These are phyloP conservation scores for Hippoglossus hippoglossus DNA, from an alignment of 2,797 vertebrate genomes.

Conservation along the genomic window DNA sequence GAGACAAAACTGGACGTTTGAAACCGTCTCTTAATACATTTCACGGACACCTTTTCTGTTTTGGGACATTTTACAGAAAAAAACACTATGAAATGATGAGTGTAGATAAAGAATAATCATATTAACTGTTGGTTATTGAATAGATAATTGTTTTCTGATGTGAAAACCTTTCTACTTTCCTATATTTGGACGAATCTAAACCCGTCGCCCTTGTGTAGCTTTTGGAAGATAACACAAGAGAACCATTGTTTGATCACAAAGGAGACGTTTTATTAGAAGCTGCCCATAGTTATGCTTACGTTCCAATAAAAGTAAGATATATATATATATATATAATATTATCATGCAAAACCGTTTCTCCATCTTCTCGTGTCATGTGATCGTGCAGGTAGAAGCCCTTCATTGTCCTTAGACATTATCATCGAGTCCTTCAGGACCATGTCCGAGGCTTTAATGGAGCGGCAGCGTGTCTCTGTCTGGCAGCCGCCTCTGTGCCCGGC, in stretches of 20 bases:
- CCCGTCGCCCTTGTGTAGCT: neutral
- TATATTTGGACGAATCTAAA: neutral
- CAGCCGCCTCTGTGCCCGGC: slow-evolving; percentile 49
- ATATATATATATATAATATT: no score
- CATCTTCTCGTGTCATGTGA: slow-evolving; percentile 13
- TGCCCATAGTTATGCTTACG: neutral
- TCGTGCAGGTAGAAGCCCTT: slow-evolving; percentile 53
- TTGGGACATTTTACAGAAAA: no score
- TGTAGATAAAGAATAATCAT: neutral
- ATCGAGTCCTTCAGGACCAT: slow-evolving; percentile 54
- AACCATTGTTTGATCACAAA: neutral
- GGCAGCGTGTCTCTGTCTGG: slow-evolving; percentile 66
- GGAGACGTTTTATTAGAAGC: neutral
- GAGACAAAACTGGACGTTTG: neutral
- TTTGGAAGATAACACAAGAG: neutral
- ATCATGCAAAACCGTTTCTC: neutral
- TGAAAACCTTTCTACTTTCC: neutral
- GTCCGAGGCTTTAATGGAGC: slow-evolving; percentile 67
- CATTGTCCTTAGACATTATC: slow-evolving; percentile 63
- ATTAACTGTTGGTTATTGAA: no score
- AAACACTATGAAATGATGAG: neutral
- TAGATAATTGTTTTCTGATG: neutral
- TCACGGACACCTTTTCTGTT: no score
- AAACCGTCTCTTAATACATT: neutral
- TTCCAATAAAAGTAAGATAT: neutral